A percentile compares a stretch with the other conserved stretches of the same genome.
phyloP scores from a whole-genome alignment of 2,888 invertebrate species.

The Opisthograptis luteolata region DNA sequence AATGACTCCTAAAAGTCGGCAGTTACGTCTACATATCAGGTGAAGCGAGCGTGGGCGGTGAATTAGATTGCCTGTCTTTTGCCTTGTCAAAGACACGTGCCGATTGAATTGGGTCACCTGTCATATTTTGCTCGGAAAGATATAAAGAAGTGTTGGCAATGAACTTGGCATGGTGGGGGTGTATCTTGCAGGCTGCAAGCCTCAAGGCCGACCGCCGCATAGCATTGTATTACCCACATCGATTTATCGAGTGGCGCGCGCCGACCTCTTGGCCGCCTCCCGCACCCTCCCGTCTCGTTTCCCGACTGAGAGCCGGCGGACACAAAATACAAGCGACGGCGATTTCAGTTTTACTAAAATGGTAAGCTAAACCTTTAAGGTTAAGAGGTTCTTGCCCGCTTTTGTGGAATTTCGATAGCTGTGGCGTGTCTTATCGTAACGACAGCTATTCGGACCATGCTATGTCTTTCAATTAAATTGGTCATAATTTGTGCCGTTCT shows the following conservation, averaged over 20 bases:
- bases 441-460: conserved; percentile 4
- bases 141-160: conserved; percentile 69
- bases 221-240: conserved; percentile 75
- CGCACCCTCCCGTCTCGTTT: conserved; percentile 56
- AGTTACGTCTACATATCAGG: conserved; percentile 30
- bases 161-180: conserved; percentile 78
- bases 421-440: conserved; percentile 24
- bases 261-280: conserved; percentile 59
- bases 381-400: conserved; percentile 25
- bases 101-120: conserved; percentile 31
- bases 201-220: conserved; percentile 75
- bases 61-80: conserved; percentile 23
- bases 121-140: conserved; percentile 47
- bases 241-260: conserved; percentile 83
- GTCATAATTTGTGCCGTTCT: background rate
- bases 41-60: conserved; percentile 26
- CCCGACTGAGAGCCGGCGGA: conserved; percentile 50
- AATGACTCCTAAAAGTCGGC: conserved; percentile 25
- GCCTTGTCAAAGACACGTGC: conserved; percentile 23
- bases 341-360: conserved; percentile 22
- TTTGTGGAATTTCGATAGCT: conserved; percentile 15
- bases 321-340: conserved; percentile 34
- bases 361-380: conserved; percentile 12
- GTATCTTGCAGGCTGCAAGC: conserved; percentile 79
- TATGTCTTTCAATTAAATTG: background rate